Conservation (phyloP, 2,797 vertebrate genomes). For the Danio albolineatus region DNA sequence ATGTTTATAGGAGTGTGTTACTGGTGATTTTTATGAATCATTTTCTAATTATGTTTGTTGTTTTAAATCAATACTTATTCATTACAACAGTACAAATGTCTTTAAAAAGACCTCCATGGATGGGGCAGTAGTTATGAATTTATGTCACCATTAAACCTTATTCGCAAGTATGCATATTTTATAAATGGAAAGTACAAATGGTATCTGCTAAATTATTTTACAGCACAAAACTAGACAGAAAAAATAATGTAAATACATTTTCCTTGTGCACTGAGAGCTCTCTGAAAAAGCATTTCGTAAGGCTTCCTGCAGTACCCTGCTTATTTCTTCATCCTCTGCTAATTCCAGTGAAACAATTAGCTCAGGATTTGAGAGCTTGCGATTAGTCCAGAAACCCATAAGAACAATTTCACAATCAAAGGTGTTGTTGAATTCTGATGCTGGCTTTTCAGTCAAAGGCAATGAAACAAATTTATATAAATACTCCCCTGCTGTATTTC, state of each 20-base stretch:
- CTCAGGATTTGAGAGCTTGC: slow-evolving; percentile 9
- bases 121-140: not conserved
- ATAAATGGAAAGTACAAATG: not conserved
- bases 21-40: not conserved
- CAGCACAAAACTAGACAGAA: not conserved
- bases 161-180: not conserved
- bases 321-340: not conserved
- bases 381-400: not conserved
- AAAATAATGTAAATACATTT: not conserved
- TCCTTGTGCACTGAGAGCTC: not conserved
- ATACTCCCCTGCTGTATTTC: not conserved
- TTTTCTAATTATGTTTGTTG: not conserved
- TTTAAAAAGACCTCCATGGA: not conserved
- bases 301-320: not conserved
- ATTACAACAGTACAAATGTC: not conserved
- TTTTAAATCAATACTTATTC: not conserved
- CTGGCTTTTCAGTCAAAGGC: not conserved
- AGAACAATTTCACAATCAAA: slow-evolving; percentile 17
- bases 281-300: not conserved
- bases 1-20: not conserved
- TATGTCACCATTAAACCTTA: not conserved
- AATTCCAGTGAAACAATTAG: slow-evolving; percentile 1
- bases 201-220: not conserved
- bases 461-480: not conserved
- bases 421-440: not conserved